Base-by-base conservation (phyloP, 2,113 vertebrate genomes). In the Aegypius monachus region DNA sequence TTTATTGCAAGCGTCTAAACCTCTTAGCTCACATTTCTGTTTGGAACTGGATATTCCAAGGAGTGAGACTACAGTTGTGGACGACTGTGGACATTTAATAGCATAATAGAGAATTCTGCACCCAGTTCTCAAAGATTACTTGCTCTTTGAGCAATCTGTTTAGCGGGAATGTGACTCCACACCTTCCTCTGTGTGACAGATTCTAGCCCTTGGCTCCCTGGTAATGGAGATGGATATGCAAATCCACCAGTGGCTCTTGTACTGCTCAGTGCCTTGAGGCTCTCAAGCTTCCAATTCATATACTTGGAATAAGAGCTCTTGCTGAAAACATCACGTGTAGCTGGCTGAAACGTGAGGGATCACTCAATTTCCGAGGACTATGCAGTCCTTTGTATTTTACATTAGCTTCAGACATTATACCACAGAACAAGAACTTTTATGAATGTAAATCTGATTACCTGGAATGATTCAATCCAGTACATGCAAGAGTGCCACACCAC, bases 211-310 rank as follows among this genome's bases (percentile, higher is more conserved):
- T 52, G 89, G 78, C 70, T 91, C n/a, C 40, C 58, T 62, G 45
- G 48, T 82, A 85, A 90, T 91, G 73, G 92, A 96, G 84, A 90
- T 38, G 56, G 88, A 91, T 73, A 95, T 87, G 81, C 89, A 96
- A 96, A 94, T 94, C 58, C 78, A 88, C 74, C n/a, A 32, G n/a
- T 38, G 20, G 42, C 67, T 87, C 58, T 21, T 19, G 67, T 3
- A 40, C 65, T 58, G 61, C 91, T 95, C 81, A 3, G 48, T 85
- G 78, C 89, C 95, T 87, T 7, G 26, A 67, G 89, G 96, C 70
- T 75, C 81, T 40, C 74, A 17, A 13, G 34, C 74, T 95, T 93
- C 86, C 70, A 59, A 36, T 40, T 67, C 50, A 15, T 47, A 82
- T 9, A 13, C 48, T 58, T 47, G 70, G 81, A 93, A 34, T 45